Base-by-base conservation (phyloP, 2,797 vertebrate genomes). In the Gastrophryne carolinensis region DNA sequence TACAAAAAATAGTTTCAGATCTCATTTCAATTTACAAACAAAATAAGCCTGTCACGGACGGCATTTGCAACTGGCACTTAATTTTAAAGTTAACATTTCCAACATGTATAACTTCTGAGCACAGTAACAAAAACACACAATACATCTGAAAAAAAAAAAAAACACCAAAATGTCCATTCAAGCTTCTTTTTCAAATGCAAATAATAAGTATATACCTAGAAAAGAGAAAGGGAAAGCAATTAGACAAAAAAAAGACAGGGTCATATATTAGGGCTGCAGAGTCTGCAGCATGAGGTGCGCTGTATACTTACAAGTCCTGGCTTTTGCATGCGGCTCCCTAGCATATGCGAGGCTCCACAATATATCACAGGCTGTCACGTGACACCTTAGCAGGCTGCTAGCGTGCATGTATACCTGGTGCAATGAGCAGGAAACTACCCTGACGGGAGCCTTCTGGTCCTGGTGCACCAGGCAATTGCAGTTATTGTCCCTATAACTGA, bases 171-270 rank as follows among this genome's bases (percentile, higher is more conserved):
- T 61, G 47, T 75, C 47, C 80, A 54, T 79, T 91, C 83, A 91
- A 8, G 65, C 81, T 79, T 92, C 93, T 83, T 98, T 98, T 90
- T 98, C 95, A 79, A 98, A 98, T 35, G 94, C 94, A 84, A 95
- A 98, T 71, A 98, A 92, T 91, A 98, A 86, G 87, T 98, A 98
- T 86, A 98, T 91, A 87, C 96, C 96, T 98, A 80, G 21, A 35
- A 23, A 79, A 79, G 12, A 82, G 3, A 85, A 74, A 70, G 72
- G 61, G 80, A 63, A 0, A 0, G 0, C 37, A 2, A 65, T 13
- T 37, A 54, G 32, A 34, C 10, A 4, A 34, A 10, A 34, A 10
- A 34, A 4, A 34, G 32, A 34, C 32, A 34, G 10, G 32, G 32
- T 34, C 10, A n/a, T n/a, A n/a, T n/a, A n/a, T n/a, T n/a, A n/a